Evolutionary conservation across 2,888 invertebrate species (phyloP).

Genomic region (Camponotus fellah): DNA sequence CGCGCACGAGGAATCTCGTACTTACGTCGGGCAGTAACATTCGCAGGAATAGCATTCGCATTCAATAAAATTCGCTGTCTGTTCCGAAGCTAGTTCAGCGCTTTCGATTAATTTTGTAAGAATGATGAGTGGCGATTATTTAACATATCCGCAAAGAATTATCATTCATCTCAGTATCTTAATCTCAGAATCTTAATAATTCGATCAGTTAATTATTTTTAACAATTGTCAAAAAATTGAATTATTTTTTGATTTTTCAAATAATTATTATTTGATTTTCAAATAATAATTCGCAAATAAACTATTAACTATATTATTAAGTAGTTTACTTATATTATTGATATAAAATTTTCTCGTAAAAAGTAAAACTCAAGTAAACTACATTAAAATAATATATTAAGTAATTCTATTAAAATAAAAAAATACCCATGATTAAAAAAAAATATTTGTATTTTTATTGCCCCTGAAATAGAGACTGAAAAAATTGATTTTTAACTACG

Average conservation of each 20-base stretch:
- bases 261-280: background rate
- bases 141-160: background rate
- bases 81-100: background rate
- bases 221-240: background rate
- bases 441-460: background rate
- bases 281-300: background rate
- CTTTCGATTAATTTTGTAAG: slow-evolving; percentile 21
- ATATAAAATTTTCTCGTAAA: background rate
- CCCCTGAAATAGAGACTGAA: background rate
- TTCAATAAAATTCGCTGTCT: background rate
- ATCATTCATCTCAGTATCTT: background rate
- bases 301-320: background rate
- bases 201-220: background rate
- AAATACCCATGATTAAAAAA: background rate
- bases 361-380: background rate
- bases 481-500: background rate
- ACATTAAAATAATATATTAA: background rate
- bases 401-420: background rate
- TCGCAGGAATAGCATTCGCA: background rate
- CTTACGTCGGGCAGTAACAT: background rate
- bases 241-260: too few species aligned
- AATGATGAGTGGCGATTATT: background rate
- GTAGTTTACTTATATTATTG: background rate
- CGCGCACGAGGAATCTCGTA: slow-evolving; percentile 2
- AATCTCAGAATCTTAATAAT: background rate